Evolutionary conservation across 2,888 invertebrate genomes (phyloP), one percentile per base, ranked within the genome.

Genomic region (Orthosia gothica): DNA sequence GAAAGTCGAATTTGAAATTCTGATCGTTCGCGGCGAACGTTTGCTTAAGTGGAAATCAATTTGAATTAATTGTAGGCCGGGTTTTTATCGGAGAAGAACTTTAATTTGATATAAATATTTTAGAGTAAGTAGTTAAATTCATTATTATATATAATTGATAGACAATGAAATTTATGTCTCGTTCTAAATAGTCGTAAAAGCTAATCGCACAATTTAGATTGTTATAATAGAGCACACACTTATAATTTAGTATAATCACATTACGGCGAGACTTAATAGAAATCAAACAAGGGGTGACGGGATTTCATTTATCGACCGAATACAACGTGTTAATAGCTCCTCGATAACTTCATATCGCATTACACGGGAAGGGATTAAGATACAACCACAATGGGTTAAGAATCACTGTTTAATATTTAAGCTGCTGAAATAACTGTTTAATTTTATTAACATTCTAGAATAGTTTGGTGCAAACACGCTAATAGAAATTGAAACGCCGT

Each of bases 1-100:
- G 93, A 93, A 94, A 92, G 94, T 89, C 90, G 91, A 91, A 96
- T 96, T 96, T 96, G 94, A 96, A 96, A 96, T 96, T 96, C 96
- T 94, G 95, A 96, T 96, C 93, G 90, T 92, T 91, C 91, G 92
- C 92, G 91, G 93, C 92, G 91, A 91, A 89, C 92, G 91, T 91
- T 93, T 91, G 93, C 90, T 92, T 93, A 93, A 94, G 94, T 95
- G 94, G 94, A 95, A 95, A 95, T 95, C 95, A 94, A 95, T 96
- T 95, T 95, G 94, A 96, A 96, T 95, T 95, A 95, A 95, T 95
- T 95, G 94, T 89, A 83, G 86, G 87, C 87, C 87, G 83, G 80
- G 87, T 94, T 95, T 94, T 95, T 95, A 91, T 91, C 81, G 82
- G 78, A 74, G 66, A 88, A 91, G 95, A 95, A 95, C 93, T 94